Evolutionary conservation across 2,888 invertebrate species (phyloP).

Genomic region (Calliopum simillimum): DNA sequence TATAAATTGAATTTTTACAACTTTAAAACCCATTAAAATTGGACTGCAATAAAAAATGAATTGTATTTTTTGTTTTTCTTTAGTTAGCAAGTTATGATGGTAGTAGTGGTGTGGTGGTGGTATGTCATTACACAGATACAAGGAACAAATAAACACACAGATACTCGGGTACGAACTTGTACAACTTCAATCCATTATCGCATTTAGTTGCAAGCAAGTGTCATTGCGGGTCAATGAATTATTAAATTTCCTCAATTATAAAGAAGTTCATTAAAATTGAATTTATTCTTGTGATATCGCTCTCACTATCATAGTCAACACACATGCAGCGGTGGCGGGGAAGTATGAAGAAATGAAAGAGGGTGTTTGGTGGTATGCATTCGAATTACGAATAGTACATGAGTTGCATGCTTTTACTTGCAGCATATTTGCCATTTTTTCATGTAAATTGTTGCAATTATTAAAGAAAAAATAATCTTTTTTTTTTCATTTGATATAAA

Average conservation of each 20-base stretch:
- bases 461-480: too few relatives aligned
- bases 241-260: conserved; percentile 38
- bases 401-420: not conserved
- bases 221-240: conserved; percentile 51
- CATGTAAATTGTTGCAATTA: too few relatives aligned
- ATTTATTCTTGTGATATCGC: conserved; percentile 24
- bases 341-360: not conserved
- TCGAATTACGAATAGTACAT: not conserved
- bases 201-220: conserved; percentile 41
- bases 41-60: conserved; percentile 25
- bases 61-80: not conserved
- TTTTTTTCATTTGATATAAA: too few relatives aligned
- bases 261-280: conserved; percentile 33
- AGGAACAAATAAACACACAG: too few relatives aligned
- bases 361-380: not conserved
- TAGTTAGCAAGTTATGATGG: not conserved
- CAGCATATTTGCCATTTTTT: not conserved
- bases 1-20: conserved; percentile 21
- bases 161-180: too few relatives aligned
- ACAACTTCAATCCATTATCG: conserved; percentile 7
- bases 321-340: not conserved
- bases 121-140: too few relatives aligned
- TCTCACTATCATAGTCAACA: not conserved
- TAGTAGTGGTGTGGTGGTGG: not conserved
- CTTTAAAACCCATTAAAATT: conserved; percentile 24